Conservation (phyloP, 23 tunicate species). For the Ascidia mentula region DNA sequence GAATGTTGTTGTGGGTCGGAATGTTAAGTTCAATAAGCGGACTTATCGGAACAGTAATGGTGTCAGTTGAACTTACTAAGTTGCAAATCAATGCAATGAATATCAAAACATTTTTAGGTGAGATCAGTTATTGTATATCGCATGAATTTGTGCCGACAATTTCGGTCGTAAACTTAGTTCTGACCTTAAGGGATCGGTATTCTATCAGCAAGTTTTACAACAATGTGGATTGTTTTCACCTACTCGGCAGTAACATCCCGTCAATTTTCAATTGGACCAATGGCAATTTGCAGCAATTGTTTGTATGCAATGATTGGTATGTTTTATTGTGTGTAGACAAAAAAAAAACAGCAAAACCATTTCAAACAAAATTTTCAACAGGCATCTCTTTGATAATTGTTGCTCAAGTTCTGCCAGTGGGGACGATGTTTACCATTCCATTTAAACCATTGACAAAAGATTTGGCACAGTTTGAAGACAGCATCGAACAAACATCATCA, state of each 20-base stretch:
- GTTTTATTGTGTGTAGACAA: not conserved
- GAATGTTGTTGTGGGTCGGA: not conserved
- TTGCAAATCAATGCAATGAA: not conserved
- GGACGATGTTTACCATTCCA: not conserved
- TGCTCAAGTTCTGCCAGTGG: not conserved
- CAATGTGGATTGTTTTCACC: not conserved
- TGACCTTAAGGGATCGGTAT: not conserved
- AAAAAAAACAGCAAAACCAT: not conserved
- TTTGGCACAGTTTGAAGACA: not conserved
- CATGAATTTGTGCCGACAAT: no score
- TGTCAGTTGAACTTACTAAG: not conserved
- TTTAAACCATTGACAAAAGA: not conserved
- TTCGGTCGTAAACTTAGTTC: not conserved
- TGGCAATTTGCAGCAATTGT: conserved; percentile 5
- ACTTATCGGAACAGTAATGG: not conserved
- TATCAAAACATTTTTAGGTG: not conserved
- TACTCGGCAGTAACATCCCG: not conserved
- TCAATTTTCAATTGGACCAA: not conserved
- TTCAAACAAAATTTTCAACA: not conserved
- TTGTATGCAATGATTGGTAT: not conserved
- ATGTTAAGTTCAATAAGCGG: not conserved
- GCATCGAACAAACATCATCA: not conserved
- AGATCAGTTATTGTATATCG: not conserved
- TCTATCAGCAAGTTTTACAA: not conserved
- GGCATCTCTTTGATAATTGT: not conserved